Evolutionary conservation across 2,888 invertebrate genomes (phyloP).

Genomic region (Lasioglossum villosulum): DNA sequence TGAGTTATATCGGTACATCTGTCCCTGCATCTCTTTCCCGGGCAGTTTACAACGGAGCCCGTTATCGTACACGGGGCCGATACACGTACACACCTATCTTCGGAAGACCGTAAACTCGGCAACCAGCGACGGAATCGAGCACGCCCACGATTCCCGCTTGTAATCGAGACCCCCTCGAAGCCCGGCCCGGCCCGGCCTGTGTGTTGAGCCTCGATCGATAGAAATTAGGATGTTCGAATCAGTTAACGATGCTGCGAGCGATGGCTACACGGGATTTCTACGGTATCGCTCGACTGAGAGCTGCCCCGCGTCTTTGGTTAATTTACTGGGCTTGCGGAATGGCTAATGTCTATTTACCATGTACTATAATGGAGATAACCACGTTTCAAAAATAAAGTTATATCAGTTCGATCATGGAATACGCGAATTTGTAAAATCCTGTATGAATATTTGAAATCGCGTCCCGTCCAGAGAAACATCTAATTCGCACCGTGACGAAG

Average conservation of each 20-base stretch:
- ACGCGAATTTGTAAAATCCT: too few species aligned
- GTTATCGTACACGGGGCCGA: conserved; percentile 32
- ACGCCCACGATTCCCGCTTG: conserved; percentile 40
- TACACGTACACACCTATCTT: conserved; percentile 31
- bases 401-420: too few species aligned
- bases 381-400: too few species aligned
- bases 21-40: conserved; percentile 35
- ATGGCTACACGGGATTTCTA: conserved; percentile 17
- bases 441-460: too few species aligned
- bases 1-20: conserved; percentile 7
- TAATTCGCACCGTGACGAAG: too few species aligned
- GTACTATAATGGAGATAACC: too few species aligned
- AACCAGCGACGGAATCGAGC: conserved; percentile 59
- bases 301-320: conserved; percentile 15
- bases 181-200: background rate
- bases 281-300: conserved; percentile 17
- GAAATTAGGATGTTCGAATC: conserved; percentile 54
- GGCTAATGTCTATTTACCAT: background rate
- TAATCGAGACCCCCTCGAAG: conserved; percentile 53
- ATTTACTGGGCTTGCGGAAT: background rate
- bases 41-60: conserved; percentile 23
- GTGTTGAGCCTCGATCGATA: conserved; percentile 46
- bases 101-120: conserved; percentile 50
- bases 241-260: conserved; percentile 34
- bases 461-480: too few species aligned